phyloP scores from a whole-genome alignment of 2,888 invertebrate genomes.

The Lasioglossum vierecki region DNA sequence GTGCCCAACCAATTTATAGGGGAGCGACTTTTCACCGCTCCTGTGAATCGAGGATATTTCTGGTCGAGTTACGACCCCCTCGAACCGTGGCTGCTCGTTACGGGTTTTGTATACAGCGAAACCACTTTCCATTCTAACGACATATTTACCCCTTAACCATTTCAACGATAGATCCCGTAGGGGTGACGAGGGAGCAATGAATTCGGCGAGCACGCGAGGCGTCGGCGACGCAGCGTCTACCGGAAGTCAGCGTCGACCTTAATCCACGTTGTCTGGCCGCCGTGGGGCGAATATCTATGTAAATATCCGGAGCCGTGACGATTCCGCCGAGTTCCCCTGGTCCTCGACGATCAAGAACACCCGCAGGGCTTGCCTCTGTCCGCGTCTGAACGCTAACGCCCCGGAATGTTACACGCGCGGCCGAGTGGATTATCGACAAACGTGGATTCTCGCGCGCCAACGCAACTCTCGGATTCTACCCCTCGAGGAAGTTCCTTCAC shows the following conservation, averaged over 20 bases:
- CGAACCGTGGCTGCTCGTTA: background rate
- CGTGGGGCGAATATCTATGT: slow-evolving; percentile 37
- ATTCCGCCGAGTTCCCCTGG: background rate
- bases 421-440: slow-evolving; percentile 22
- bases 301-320: slow-evolving; percentile 28
- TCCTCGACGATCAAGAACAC: slow-evolving; percentile 29
- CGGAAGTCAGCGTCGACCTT: slow-evolving; percentile 34
- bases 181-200: slow-evolving; percentile 32
- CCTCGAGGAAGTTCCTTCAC: background rate
- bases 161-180: slow-evolving; percentile 1
- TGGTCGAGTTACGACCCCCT: slow-evolving; percentile 9
- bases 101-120: slow-evolving; percentile 21
- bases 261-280: slow-evolving; percentile 30
- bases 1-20: slow-evolving; percentile 22
- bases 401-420: slow-evolving; percentile 25
- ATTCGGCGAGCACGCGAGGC: slow-evolving; percentile 24
- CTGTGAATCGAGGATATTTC: slow-evolving; percentile 17
- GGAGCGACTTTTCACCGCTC: slow-evolving; percentile 5
- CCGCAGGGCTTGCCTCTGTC: slow-evolving; percentile 20
- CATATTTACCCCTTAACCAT: background rate
- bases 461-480: background rate
- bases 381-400: slow-evolving; percentile 15
- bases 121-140: slow-evolving; percentile 35
- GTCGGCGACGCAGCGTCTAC: slow-evolving; percentile 3
- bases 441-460: slow-evolving; percentile 7